These are phyloP conservation scores for Branchipolynoe longqiensis DNA, from an alignment of 2,888 invertebrate genomes.

Conservation along the genomic window DNA sequence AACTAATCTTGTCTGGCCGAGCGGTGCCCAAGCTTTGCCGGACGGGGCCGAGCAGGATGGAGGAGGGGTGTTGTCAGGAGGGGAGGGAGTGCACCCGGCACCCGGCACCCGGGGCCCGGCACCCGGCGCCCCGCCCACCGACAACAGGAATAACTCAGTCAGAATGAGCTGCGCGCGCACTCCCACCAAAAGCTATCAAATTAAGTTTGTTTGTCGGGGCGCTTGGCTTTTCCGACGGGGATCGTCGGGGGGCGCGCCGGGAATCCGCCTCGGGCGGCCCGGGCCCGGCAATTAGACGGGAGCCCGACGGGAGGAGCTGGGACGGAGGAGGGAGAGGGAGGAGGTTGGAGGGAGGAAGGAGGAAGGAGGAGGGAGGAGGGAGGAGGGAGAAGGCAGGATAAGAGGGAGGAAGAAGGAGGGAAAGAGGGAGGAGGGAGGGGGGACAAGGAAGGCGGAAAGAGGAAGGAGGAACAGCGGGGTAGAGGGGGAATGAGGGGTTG, in stretches of 20 bases:
- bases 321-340: background rate
- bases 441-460: background rate
- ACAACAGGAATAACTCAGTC: constrained; percentile 7
- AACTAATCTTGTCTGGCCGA: constrained; percentile 18
- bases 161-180: constrained; percentile 5
- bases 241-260: background rate
- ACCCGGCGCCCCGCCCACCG: background rate
- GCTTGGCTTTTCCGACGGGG: constrained; percentile 6
- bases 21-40: background rate
- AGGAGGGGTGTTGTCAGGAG: background rate
- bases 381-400: background rate
- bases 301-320: background rate
- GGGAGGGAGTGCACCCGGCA: background rate
- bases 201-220: constrained; percentile 29
- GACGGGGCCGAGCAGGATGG: background rate
- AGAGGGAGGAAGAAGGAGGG: background rate
- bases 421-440: background rate
- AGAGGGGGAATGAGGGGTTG: background rate
- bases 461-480: background rate
- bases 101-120: background rate
- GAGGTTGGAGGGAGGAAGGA: background rate
- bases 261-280: background rate
- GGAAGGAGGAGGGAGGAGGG: background rate
- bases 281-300: constrained; percentile 14
- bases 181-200: constrained; percentile 32